Evolutionary conservation across 2,888 invertebrate genomes (phyloP), one percentile per base, ranked within the genome.

Genomic region (Caenorhabditis uteleia): DNA sequence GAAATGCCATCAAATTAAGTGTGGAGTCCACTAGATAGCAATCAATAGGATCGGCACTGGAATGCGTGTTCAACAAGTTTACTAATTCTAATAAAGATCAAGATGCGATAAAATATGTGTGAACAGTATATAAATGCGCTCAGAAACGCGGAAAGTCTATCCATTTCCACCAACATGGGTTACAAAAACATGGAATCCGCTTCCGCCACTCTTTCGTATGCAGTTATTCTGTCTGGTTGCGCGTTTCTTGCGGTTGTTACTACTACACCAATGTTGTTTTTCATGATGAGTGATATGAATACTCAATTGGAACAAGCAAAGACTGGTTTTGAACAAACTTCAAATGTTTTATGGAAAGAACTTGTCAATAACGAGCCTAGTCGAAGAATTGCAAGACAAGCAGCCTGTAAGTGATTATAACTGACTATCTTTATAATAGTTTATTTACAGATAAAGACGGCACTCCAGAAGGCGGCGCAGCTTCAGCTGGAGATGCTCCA

Each of bases 261-360:
- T 26, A 72, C 74, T 7, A 57, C 76, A 33, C 78, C 78, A 7
- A 44, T 74, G 20, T 68, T 78, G 29, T 70, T 75, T 51, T 70
- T 66, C 36, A 69, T 75, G 20, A 59, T 78, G 44, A 59, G 68
- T 8, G 65, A 69, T n/a, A 58, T 79, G 65, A 72, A 74, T 54
- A 49, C 60, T 23, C 69, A 78, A 49, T 49, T 77, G 49, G 70
- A 67, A 26, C 27, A 49, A 12, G 65, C 76, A 8, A 67, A 74
- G 42, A 50, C 61, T 31, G 67, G 62, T 36, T 77, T 77, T 46
- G 62, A 76, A 43, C 77, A 78, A 14, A 74, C 77, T 20, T 77
- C 75, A 16, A 79, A 79, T 57, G 47, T 49, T 29, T 64, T 79
- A 66, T 78, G 78, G 78, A 71, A 67, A 26, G 74, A 76, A 21